Evolutionary conservation across 2,888 invertebrate species (phyloP), one percentile per base, ranked within the genome.

Genomic region (Cyclophora punctaria): DNA sequence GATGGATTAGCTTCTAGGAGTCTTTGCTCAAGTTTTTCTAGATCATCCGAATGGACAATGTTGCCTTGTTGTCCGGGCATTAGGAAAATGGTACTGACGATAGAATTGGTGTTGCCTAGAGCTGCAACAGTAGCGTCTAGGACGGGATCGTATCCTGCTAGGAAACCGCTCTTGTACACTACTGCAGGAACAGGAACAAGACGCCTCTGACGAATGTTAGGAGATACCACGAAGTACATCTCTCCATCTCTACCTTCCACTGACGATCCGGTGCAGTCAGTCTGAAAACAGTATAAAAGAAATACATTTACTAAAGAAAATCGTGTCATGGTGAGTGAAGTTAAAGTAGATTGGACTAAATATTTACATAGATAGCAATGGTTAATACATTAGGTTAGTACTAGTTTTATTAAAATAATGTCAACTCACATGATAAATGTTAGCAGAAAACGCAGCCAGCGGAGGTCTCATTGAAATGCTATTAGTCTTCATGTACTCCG

Each of bases 41-140:
- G 82, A 51, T 94, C 95, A 66, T 96, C 95, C 0, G 94, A 94
- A 1, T 94, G 93, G 2, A 94, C 94, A 0, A 93, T 89, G 49
- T 93, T 92, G 35, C 95, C 95, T 79, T 95, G 95, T 71, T 95
- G 95, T 0, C 96, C 96, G 0, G 96, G 96, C 89, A 96, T 93
- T 0, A 96, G 90, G 60, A 96, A 93, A 44, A 96, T 90, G 0
- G 94, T 93, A 66, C 95, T 95, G 0, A 96, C 90, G 0, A 93
- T 89, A 48, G 94, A 92, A 56, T 92, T 91, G 35, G 91, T 89
- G 37, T 90, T 91, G 5, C 95, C 95, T 48, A 96, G 83, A 5
- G 95, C 93, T 3, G 95, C 93, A 1, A 93, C 93, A 0, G 96
- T 96, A 0, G 95, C 96, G 68, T 96, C 96, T 41, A 96, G 78